Percentiles rank a stretch among this genome's conserved stretches.
These are phyloP conservation scores for Schrankia costaestrigalis DNA, from an alignment of 2,888 invertebrate genomes.

Conservation along the genomic window DNA sequence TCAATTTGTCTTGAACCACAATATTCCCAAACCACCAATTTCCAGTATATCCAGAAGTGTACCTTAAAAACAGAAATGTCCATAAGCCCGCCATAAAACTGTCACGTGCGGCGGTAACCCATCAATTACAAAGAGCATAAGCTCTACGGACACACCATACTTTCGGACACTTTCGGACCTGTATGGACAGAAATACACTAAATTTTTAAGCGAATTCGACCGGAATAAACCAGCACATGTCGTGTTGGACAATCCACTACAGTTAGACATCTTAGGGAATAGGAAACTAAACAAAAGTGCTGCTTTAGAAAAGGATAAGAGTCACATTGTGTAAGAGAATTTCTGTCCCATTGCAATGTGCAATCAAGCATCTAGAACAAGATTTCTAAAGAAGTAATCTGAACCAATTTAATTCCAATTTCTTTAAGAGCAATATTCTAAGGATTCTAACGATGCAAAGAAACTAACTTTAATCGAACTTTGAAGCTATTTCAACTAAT, in stretches of 20 bases:
- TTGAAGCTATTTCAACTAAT: too few species aligned
- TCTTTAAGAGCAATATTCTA: background rate
- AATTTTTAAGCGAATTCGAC: slow-evolving; percentile 18
- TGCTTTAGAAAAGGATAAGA: slow-evolving; percentile 12
- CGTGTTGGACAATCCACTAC: slow-evolving; percentile 14
- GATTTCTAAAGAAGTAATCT: slow-evolving; percentile 16
- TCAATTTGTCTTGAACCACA: too few species aligned
- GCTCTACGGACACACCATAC: slow-evolving; percentile 28
- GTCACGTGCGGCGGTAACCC: slow-evolving; percentile 23
- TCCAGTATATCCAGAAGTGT: slow-evolving; percentile 11
- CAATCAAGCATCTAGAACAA: slow-evolving; percentile 14
- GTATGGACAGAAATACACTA: slow-evolving; percentile 28
- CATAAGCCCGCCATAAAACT: slow-evolving; percentile 31
- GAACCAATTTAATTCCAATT: slow-evolving; percentile 15
- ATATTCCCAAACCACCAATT: slow-evolving; percentile 14
- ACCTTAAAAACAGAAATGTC: slow-evolving; percentile 22
- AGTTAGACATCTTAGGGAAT: slow-evolving; percentile 18
- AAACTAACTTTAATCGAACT: too few species aligned
- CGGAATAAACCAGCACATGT: slow-evolving; percentile 22
- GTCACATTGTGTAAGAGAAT: slow-evolving; percentile 9
- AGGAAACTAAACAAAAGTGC: slow-evolving; percentile 19
- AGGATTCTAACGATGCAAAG: background rate
- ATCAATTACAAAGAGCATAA: slow-evolving; percentile 34
- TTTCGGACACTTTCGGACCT: slow-evolving; percentile 22
- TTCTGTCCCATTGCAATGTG: slow-evolving; percentile 15